A percentile compares a stretch with the other conserved stretches of the same genome.
Evolutionary conservation across 2,113 vertebrate genomes (phyloP).

Genomic region (Scatophagus argus): DNA sequence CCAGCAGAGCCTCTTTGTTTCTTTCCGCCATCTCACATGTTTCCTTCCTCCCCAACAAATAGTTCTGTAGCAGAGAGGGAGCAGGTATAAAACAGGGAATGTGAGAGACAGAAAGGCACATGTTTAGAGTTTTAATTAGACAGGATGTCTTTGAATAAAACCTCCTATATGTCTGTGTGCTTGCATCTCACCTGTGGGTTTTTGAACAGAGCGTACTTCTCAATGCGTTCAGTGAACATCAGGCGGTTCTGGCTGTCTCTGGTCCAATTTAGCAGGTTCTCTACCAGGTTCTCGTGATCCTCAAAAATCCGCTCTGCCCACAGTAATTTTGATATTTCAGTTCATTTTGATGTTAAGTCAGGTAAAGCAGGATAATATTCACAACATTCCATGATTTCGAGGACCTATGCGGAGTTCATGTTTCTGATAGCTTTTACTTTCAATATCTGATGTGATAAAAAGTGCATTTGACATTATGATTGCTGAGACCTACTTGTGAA

Average conservation of each 20-base stretch:
- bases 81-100: not conserved
- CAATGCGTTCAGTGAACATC: slow-evolving; percentile 96
- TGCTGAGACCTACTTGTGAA: too few relatives aligned
- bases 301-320: slow-evolving; percentile 95
- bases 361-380: not conserved
- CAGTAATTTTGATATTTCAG: not conserved
- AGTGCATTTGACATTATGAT: too few relatives aligned
- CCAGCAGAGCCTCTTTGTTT: slow-evolving; percentile 97
- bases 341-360: not conserved
- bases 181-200: slow-evolving; percentile 91
- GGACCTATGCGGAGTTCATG: too few relatives aligned
- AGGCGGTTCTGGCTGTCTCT: slow-evolving; percentile 98
- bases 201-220: slow-evolving; percentile 98
- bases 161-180: not conserved
- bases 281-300: slow-evolving; percentile 98
- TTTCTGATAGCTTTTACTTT: too few relatives aligned
- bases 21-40: slow-evolving; percentile 97
- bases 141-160: not conserved
- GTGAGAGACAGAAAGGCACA: not conserved
- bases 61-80: slow-evolving; percentile 87
- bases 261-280: slow-evolving; percentile 99
- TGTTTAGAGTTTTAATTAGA: not conserved
- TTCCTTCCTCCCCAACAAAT: slow-evolving; percentile 96
- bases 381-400: too few relatives aligned
- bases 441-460: too few relatives aligned